These are phyloP conservation scores for Motacilla tschutschensis DNA, from an alignment of 2,113 vertebrate species.

Conservation along the genomic window DNA sequence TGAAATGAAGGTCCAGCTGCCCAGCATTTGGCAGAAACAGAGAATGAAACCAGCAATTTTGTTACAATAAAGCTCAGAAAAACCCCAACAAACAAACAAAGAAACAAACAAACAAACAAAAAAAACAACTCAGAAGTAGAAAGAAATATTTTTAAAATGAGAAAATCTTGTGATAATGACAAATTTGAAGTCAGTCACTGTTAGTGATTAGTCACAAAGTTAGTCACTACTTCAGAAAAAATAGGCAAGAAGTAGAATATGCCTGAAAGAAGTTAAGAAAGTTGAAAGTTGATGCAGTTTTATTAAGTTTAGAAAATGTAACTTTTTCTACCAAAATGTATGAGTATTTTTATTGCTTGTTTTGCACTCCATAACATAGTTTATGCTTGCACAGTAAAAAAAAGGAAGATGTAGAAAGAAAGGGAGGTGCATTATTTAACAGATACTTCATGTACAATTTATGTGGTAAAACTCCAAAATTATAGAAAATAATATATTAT, in stretches of 20 bases:
- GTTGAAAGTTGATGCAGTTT: neutral
- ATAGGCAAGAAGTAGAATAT: neutral
- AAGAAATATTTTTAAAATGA: neutral
- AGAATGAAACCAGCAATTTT: neutral
- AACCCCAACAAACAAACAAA: too few species aligned
- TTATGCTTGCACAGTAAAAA: neutral
- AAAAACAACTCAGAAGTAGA: fast-evolving
- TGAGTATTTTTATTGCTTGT: neutral
- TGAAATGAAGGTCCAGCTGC: neutral
- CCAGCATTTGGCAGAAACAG: neutral
- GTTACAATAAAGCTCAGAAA: neutral
- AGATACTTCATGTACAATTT: neutral
- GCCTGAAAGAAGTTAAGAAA: neutral
- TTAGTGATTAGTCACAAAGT: too few species aligned
- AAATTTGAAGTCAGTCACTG: too few species aligned
- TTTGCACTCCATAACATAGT: neutral
- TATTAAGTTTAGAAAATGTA: neutral
- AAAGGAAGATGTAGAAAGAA: neutral
- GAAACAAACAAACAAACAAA: too few species aligned
- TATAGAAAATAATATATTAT: neutral
- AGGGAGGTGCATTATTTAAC: neutral
- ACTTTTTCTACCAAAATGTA: neutral
- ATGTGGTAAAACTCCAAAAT: neutral
- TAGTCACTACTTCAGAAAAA: neutral
- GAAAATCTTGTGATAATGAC: neutral